These are phyloP conservation scores for Blastomussa wellsi DNA, from an alignment of 92 coral and sea anemone species.

Conservation along the genomic window DNA sequence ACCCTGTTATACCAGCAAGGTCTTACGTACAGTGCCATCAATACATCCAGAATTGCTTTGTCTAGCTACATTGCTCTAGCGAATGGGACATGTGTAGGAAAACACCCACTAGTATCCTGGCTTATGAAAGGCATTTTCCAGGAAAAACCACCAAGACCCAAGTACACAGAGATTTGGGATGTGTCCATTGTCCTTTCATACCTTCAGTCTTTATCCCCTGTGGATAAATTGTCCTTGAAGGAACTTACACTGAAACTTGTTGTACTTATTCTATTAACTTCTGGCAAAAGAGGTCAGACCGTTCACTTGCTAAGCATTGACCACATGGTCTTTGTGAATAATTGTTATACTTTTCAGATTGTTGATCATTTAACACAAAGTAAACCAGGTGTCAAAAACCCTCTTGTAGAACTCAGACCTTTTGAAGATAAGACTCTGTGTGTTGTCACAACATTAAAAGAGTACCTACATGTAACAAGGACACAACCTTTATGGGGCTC, in stretches of 20 bases:
- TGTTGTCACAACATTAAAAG: constrained; percentile 27
- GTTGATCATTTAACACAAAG: constrained; percentile 43
- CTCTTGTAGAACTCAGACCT: constrained; percentile 26
- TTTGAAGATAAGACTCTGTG: constrained; percentile 41
- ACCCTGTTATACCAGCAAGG: constrained; percentile 31
- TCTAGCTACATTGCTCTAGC: constrained; percentile 40
- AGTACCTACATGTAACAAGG: constrained; percentile 26
- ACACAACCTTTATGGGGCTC: constrained; percentile 28
- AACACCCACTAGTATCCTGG: constrained; percentile 34
- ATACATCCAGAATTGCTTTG: constrained; percentile 45
- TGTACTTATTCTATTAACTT: constrained; percentile 33
- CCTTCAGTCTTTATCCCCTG: constrained; percentile 37
- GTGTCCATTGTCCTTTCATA: constrained; percentile 41
- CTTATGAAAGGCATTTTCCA: constrained; percentile 39
- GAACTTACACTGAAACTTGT: constrained; percentile 50
- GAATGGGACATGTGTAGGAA: constrained; percentile 40
- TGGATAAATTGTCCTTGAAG: constrained; percentile 30
- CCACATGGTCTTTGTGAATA: constrained; percentile 19
- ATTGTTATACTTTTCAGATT: constrained; percentile 26
- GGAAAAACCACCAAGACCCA: constrained; percentile 41
- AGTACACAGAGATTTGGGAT: constrained; percentile 50
- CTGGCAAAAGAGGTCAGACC: constrained; percentile 53
- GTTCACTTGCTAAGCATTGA: constrained; percentile 44
- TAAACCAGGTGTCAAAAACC: constrained; percentile 43
- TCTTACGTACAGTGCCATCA: constrained; percentile 32